phyloP scores from a whole-genome alignment of 2,113 vertebrate species.

The Aptenodytes patagonicus region DNA sequence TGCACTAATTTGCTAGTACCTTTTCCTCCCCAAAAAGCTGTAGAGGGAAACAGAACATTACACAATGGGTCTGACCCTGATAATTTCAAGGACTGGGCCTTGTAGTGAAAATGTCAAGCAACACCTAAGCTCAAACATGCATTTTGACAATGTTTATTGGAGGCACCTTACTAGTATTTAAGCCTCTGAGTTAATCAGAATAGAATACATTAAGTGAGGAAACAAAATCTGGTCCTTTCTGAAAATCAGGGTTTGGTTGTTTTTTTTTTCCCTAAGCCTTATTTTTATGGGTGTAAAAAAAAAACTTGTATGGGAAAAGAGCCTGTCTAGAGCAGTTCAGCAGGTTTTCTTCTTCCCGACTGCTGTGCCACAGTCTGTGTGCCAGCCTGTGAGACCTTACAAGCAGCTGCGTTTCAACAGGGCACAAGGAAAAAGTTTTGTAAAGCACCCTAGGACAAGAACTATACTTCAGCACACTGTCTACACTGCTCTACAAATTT shows the following conservation, averaged over 20 bases:
- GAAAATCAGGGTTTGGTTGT: neutral
- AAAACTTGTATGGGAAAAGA: neutral
- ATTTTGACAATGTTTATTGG: neutral
- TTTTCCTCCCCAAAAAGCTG: neutral
- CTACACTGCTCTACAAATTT: neutral
- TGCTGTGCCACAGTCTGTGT: neutral
- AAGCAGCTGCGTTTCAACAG: neutral
- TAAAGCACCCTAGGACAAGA: neutral
- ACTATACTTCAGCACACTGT: neutral
- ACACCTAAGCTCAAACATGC: neutral
- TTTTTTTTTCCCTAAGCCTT: neutral
- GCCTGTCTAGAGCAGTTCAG: neutral
- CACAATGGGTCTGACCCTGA: neutral
- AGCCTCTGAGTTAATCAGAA: neutral
- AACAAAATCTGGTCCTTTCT: neutral
- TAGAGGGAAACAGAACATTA: too few relatives aligned
- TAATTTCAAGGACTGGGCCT: neutral
- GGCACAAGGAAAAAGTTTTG: neutral
- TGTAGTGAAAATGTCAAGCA: neutral
- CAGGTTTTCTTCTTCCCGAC: neutral
- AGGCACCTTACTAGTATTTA: neutral
- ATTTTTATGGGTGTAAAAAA: neutral
- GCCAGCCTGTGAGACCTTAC: neutral
- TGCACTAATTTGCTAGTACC: neutral
- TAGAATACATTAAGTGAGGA: fast-evolving